Base-by-base conservation (phyloP, 1,140 invertebrate species). In the Pinna nobilis region DNA sequence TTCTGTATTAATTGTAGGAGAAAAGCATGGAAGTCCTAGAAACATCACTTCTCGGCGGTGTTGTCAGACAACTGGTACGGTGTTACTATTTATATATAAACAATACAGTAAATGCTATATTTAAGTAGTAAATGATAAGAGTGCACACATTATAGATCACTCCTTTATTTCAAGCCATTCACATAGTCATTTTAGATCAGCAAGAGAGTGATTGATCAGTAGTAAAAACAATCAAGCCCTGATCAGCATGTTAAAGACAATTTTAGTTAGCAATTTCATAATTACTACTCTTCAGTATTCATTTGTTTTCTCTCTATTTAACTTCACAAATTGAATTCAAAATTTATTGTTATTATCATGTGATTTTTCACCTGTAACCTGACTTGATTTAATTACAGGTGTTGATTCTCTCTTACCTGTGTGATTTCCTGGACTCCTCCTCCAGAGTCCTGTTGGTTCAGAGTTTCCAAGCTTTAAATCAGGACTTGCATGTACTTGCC, bases 61-160 rank as follows among this genome's bases (percentile, higher is more conserved):
- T 83, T 5, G 78, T 87, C 25, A 77, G 86, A 72, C 86, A 88
- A 65, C 60, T 87, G 82, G 86, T 86, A 75, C 83, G 82, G 35
- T 15, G 13, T 6, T 53, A 49, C 3, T 49, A 7, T 49, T 6
- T n/a, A 49, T 49, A 49, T 49, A n/a, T n/a, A n/a, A n/a, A n/a
- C n/a, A n/a, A n/a, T n/a, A n/a, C 44, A 49, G 44, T 47, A 49
- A n/a, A 23, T 49, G 4, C 18, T 51, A 51, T n/a, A n/a, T n/a
- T n/a, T n/a, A n/a, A n/a, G n/a, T n/a, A n/a, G n/a, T n/a, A n/a
- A n/a, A n/a, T n/a, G n/a, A n/a, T n/a, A n/a, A n/a, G n/a, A n/a
- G n/a, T n/a, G n/a, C n/a, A n/a, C n/a, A n/a, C n/a, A n/a, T n/a
- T n/a, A n/a, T n/a, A n/a, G n/a, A n/a, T n/a, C n/a, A n/a, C n/a